These are phyloP conservation scores for Lordiphosa stackelbergi DNA, from an alignment of 1,140 invertebrate species.

Conservation along the genomic window DNA sequence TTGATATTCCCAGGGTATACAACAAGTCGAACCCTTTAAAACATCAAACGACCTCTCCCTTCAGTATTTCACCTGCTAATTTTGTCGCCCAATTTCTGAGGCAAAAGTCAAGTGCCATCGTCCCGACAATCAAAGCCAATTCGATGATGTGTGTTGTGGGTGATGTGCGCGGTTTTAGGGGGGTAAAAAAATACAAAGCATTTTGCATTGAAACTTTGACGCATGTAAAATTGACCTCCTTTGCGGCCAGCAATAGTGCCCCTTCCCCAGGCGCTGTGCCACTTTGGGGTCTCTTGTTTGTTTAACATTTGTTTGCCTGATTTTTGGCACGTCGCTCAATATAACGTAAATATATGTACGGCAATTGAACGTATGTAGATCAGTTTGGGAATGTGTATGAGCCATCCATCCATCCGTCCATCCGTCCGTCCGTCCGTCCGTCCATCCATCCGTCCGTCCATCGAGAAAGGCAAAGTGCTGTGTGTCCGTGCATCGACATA, in stretches of 20 bases:
- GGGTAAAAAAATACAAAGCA: too few relatives aligned
- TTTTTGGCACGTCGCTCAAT: constrained; percentile 61
- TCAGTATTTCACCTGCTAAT: too few relatives aligned
- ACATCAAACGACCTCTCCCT: too few relatives aligned
- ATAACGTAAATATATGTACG: constrained; percentile 7
- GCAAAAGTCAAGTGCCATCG: too few relatives aligned
- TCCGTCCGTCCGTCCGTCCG: constrained; percentile 13
- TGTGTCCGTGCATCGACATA: constrained; percentile 10
- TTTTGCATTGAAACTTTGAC: constrained; percentile 14
- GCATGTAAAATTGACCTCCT: constrained; percentile 35
- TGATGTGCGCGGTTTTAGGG: too few relatives aligned
- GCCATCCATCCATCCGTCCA: constrained; percentile 18
- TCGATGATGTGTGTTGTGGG: too few relatives aligned
- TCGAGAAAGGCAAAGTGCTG: constrained; percentile 14
- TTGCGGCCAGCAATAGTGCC: constrained; percentile 15
- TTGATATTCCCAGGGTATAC: too few relatives aligned
- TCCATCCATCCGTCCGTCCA: constrained; percentile 14
- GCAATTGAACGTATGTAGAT: background rate
- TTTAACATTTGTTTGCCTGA: constrained; percentile 48
- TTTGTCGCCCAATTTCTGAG: too few relatives aligned
- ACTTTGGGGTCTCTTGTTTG: constrained; percentile 19
- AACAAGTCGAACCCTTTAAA: too few relatives aligned
- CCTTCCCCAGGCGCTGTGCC: background rate
- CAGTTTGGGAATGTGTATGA: constrained; percentile 10
- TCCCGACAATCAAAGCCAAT: too few relatives aligned